Conservation (phyloP, 2,797 vertebrate species). For the Gallinago nigripennis region DNA sequence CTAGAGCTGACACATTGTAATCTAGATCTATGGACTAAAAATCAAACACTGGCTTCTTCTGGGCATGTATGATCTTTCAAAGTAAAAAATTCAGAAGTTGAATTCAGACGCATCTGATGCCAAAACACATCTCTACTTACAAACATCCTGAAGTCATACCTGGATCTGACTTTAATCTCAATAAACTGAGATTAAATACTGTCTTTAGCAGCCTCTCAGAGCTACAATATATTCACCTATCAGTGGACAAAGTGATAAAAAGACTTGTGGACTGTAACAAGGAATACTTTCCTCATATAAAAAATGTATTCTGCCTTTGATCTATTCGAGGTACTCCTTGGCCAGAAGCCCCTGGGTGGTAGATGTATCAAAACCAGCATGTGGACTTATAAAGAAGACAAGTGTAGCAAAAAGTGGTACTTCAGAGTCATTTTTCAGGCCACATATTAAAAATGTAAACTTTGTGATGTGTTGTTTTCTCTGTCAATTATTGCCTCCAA, state of each 20-base stretch:
- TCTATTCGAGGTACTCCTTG: neutral
- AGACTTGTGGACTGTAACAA: neutral
- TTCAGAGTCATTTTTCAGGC: neutral
- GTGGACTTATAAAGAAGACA: neutral
- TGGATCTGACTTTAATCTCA: neutral
- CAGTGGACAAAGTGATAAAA: neutral
- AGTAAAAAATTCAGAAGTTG: neutral
- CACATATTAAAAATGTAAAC: neutral
- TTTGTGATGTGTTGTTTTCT: neutral
- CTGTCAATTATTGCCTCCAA: neutral
- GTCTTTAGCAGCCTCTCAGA: neutral
- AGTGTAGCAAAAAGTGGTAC: neutral
- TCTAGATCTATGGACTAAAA: neutral
- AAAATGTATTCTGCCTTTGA: neutral
- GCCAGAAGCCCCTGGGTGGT: neutral
- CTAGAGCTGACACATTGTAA: neutral
- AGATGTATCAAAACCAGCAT: neutral
- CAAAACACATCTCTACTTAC: neutral
- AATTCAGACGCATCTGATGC: neutral
- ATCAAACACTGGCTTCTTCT: neutral
- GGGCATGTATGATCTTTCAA: neutral
- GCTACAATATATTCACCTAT: neutral
- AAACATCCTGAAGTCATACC: neutral
- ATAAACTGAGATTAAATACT: neutral
- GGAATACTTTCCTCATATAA: neutral